Evolutionary conservation across 2,113 vertebrate species (phyloP), one percentile per base, ranked within the genome.

Genomic region (Mixornis gularis): DNA sequence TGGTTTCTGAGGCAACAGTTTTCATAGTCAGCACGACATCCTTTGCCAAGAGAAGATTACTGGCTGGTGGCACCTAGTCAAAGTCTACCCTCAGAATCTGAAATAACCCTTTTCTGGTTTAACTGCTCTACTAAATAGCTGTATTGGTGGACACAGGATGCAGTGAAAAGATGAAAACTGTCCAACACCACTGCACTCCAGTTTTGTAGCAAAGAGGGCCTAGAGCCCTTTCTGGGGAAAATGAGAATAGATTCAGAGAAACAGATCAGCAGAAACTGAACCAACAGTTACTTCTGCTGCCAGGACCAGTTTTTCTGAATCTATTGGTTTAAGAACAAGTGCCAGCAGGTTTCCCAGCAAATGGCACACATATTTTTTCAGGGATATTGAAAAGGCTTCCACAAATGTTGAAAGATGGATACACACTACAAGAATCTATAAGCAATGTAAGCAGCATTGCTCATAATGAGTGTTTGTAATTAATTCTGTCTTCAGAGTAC

Each of bases 1-100:
- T 86, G 36, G 85, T 85, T 94, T 95, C 79, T 91, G 65, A 87
- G 48, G 74, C 70, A 89, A 81, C 27, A n/a, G 18, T 85, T 91
- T 92, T 95, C 52, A 92, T 65, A 89, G 40, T 62, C 32, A 7
- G 51, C 71, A 69, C 3, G 6, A 74, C 14, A 38, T 29, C 51
- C 34, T 79, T 79, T 85, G 79, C 87, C 66, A 73, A 73, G 43
- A 44, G 36, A 87, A 62, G 66, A 91, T 9, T 79, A 62, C 82
- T 87, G 46, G 21, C 81, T 89, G 36, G 70, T 81, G 41, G 63
- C 53, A 89, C 46, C 53, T 77, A 69, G 76, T 83, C 63, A 86
- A 83, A 84, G 36, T 60, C 68, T 71, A 78, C 56, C 65, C 43
- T n/a, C 25, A 68, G 21, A 84, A 81, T 71, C 13, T 43, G 30